These are phyloP conservation scores for Harpalus rufipes DNA, from an alignment of 2,888 invertebrate genomes.

Conservation along the genomic window DNA sequence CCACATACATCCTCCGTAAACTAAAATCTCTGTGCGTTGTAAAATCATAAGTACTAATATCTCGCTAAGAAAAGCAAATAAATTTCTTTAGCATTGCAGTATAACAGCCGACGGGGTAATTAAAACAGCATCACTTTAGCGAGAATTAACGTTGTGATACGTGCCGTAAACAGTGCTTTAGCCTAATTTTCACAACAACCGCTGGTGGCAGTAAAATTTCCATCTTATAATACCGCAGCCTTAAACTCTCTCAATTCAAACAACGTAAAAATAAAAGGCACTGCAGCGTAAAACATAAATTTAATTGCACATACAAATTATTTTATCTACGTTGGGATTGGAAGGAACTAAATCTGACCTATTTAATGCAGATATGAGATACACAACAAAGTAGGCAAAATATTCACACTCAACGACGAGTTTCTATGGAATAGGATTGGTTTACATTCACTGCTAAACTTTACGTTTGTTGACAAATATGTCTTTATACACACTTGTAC, in stretches of 20 bases:
- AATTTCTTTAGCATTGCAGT: neutral
- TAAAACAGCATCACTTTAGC: constrained; percentile 15
- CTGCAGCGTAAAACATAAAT: neutral
- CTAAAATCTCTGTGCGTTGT: too few relatives aligned
- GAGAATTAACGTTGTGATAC: constrained; percentile 26
- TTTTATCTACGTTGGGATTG: neutral
- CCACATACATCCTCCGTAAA: too few relatives aligned
- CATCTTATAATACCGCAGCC: constrained; percentile 15
- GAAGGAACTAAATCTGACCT: neutral
- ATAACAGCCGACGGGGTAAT: neutral
- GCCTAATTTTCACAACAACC: constrained; percentile 29
- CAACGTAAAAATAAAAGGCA: neutral
- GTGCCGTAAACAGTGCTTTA: constrained; percentile 15
- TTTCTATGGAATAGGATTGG: too few relatives aligned
- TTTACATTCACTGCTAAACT: too few relatives aligned
- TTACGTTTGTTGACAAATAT: too few relatives aligned
- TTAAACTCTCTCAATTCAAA: neutral
- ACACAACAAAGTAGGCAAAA: too few relatives aligned
- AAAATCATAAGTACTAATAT: too few relatives aligned
- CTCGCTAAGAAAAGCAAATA: neutral
- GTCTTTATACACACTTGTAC: too few relatives aligned
- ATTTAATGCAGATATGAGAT: neutral
- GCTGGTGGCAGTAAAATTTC: constrained; percentile 1
- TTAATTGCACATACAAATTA: neutral
- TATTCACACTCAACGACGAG: too few relatives aligned